phyloP scores from a whole-genome alignment of 1,140 invertebrate genomes.

The Sinonovacula constricta region DNA sequence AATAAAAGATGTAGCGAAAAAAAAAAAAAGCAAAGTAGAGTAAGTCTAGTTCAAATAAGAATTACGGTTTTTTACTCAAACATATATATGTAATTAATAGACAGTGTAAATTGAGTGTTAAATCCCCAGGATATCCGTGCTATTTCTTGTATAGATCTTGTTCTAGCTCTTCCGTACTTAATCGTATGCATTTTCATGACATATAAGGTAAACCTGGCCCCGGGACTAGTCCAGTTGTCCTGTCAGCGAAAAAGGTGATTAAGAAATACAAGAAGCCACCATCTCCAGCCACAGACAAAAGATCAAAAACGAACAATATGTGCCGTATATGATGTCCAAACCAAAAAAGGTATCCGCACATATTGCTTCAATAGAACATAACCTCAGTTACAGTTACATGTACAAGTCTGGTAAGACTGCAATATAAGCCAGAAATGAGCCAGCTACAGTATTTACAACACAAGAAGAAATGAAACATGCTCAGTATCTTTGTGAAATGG shows the following conservation, averaged over 20 bases:
- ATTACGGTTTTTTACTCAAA: too few species aligned
- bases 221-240: slow-evolving; percentile 6
- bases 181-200: background rate
- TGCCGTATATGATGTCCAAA: slow-evolving; percentile 9
- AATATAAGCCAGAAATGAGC: slow-evolving; percentile 13
- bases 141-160: background rate
- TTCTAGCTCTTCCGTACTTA: background rate
- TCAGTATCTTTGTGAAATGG: slow-evolving; percentile 24
- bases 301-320: slow-evolving; percentile 3
- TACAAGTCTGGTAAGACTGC: slow-evolving; percentile 8
- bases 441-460: slow-evolving; percentile 8
- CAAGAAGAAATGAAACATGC: slow-evolving; percentile 12
- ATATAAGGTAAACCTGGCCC: too few species aligned
- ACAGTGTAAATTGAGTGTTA: background rate
- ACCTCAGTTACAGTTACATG: slow-evolving; percentile 9
- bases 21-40: too few species aligned
- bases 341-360: slow-evolving; percentile 21
- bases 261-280: slow-evolving; percentile 12
- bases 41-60: too few species aligned
- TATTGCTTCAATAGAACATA: slow-evolving; percentile 13
- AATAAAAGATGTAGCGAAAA: too few species aligned
- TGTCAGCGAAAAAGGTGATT: slow-evolving; percentile 11
- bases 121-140: background rate
- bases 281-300: background rate
- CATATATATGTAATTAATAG: background rate